phyloP scores from a whole-genome alignment of 2,113 vertebrate genomes.

The Carassius gibelio region DNA sequence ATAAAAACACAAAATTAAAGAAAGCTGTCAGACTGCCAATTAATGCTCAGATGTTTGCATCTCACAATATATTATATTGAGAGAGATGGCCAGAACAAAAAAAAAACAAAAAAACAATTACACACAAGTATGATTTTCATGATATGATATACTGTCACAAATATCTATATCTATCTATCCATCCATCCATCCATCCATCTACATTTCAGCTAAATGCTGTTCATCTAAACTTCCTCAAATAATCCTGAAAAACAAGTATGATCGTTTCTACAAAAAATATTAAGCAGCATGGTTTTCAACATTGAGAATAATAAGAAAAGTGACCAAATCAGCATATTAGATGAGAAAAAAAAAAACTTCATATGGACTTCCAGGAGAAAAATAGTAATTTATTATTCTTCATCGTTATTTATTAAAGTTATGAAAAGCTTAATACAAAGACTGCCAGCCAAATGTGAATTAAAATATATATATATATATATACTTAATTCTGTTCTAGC shows the following conservation, averaged over 20 bases:
- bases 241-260: too few species aligned
- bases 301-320: too few species aligned
- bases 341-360: background rate
- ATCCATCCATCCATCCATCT: too few species aligned
- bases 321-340: too few species aligned
- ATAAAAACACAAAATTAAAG: background rate
- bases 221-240: too few species aligned
- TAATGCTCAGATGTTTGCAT: background rate
- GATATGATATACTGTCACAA: background rate
- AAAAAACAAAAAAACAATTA: background rate
- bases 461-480: background rate
- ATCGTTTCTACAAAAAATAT: too few species aligned
- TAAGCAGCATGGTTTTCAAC: too few species aligned
- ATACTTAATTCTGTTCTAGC: background rate
- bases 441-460: background rate
- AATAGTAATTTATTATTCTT: background rate
- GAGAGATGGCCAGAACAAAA: background rate
- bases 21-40: background rate
- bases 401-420: background rate
- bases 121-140: background rate
- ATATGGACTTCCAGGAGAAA: background rate
- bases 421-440: background rate
- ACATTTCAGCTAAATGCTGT: too few species aligned
- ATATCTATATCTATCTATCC: too few species aligned
- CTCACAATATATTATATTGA: background rate